Percentiles rank a stretch among this genome's conserved stretches.
Evolutionary conservation across 2,888 invertebrate genomes (phyloP).

Genomic region (Drosophila prolongata): DNA sequence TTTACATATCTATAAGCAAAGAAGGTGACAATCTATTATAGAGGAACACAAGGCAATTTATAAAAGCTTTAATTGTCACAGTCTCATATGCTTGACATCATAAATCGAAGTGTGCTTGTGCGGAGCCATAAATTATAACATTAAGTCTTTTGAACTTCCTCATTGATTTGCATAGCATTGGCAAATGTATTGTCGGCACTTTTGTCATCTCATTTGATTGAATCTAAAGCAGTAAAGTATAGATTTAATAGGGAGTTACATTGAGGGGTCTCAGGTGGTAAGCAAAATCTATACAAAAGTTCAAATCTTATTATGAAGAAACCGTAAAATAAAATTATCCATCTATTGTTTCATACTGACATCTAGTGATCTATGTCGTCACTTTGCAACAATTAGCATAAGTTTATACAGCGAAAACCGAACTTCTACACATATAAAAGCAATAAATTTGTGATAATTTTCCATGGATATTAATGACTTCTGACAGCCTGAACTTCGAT

Average conservation of each 20-base stretch:
- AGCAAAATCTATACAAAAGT: neutral
- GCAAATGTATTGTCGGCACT: constrained; percentile 40
- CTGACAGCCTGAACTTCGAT: constrained; percentile 51
- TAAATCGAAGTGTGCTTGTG: constrained; percentile 28
- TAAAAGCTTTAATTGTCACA: constrained; percentile 35
- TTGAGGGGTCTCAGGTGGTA: neutral
- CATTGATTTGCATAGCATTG: constrained; percentile 54
- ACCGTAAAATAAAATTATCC: constrained; percentile 30
- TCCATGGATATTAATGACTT: constrained; percentile 54
- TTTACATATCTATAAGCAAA: constrained; percentile 29
- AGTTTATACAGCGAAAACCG: constrained; percentile 43
- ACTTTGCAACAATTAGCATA: constrained; percentile 70
- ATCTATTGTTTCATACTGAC: constrained; percentile 51
- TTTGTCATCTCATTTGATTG: constrained; percentile 48
- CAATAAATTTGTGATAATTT: constrained; percentile 22
- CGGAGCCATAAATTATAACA: constrained; percentile 49
- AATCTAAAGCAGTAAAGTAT: constrained; percentile 54
- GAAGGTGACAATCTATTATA: constrained; percentile 34
- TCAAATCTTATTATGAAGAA: constrained; percentile 31
- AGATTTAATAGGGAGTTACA: constrained; percentile 45
- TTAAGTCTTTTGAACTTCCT: constrained; percentile 55
- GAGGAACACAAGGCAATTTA: constrained; percentile 25
- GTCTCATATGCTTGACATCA: constrained; percentile 26
- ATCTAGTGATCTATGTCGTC: constrained; percentile 50
- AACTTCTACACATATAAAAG: constrained; percentile 11